Percentiles rank a stretch among this genome's conserved stretches.
Evolutionary conservation across 2,113 vertebrate genomes (phyloP).

Genomic region (Terrapene triunguis): DNA sequence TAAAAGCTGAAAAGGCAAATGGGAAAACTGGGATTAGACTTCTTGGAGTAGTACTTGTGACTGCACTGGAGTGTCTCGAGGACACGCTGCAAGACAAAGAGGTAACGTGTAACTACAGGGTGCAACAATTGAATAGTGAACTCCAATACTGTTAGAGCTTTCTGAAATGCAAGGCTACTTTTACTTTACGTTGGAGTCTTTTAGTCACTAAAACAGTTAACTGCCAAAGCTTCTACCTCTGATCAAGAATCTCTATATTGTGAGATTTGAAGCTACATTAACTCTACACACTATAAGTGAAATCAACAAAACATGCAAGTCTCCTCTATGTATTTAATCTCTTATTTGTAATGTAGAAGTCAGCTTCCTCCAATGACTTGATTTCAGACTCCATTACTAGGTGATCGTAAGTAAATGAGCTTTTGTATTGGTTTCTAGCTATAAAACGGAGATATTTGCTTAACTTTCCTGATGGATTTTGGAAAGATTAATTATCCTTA

Average conservation of each 20-base stretch:
- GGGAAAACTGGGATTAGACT: not conserved
- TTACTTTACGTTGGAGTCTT: not conserved
- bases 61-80: not conserved
- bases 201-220: not conserved
- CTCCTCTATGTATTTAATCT: constrained; percentile 53
- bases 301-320: constrained; percentile 8
- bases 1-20: rapidly evolving
- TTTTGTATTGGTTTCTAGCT: constrained; percentile 53
- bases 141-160: not conserved
- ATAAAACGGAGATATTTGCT: constrained; percentile 12
- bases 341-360: constrained; percentile 49
- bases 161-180: not conserved
- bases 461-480: constrained; percentile 42
- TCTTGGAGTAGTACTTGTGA: not conserved
- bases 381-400: constrained; percentile 33
- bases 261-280: not conserved
- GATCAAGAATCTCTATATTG: not conserved
- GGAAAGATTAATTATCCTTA: not conserved
- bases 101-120: not conserved
- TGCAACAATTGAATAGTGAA: not conserved
- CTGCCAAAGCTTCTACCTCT: too few species aligned
- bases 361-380: constrained; percentile 45
- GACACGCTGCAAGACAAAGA: not conserved
- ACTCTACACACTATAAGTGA: not conserved
- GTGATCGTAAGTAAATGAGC: constrained; percentile 38